Evolutionary conservation across 2,888 invertebrate species (phyloP).

Genomic region (Neria commutata): DNA sequence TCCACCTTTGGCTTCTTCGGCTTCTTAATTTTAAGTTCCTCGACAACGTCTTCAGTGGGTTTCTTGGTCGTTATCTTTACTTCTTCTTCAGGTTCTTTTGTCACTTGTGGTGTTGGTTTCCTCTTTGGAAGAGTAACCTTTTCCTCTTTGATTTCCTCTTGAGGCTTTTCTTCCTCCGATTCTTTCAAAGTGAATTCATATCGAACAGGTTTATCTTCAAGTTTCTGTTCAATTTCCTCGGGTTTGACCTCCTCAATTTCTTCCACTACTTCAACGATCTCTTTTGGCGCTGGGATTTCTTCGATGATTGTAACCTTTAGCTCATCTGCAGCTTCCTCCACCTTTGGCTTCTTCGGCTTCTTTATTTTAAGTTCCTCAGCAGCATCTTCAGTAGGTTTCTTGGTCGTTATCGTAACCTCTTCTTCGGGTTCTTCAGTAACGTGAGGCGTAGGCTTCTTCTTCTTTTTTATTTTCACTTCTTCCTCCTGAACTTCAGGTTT

Average conservation of each 20-base stretch:
- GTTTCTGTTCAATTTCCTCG: constrained; percentile 34
- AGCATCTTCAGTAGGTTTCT: constrained; percentile 45
- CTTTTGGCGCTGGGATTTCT: constrained; percentile 39
- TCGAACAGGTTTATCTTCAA: no score
- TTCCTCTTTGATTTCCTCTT: constrained; percentile 27
- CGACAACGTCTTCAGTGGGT: constrained; percentile 47
- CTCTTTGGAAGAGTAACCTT: constrained; percentile 29
- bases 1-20: constrained; percentile 43
- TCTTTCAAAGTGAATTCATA: constrained; percentile 32
- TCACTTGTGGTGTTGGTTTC: constrained; percentile 36
- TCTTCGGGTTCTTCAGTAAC: constrained; percentile 32
- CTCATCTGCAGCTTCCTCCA: constrained; percentile 46
- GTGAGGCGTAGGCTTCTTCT: constrained; percentile 26
- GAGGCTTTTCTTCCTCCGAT: constrained; percentile 38
- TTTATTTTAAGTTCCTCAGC: constrained; percentile 46
- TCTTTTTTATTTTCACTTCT: constrained; percentile 34
- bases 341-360: constrained; percentile 45
- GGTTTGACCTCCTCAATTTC: constrained; percentile 42
- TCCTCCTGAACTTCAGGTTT: constrained; percentile 18
- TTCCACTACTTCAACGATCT: constrained; percentile 45
- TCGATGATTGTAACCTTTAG: constrained; percentile 49
- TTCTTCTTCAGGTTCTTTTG: constrained; percentile 54
- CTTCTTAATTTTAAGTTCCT: constrained; percentile 48
- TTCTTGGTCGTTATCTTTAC: constrained; percentile 43
- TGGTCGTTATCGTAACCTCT: constrained; percentile 25